Evolutionary conservation across 30 jellyfish, hydroid and myxozoan genomes (phyloP), one percentile per base, ranked within the genome.

Genomic region (Aurelia aurita): DNA sequence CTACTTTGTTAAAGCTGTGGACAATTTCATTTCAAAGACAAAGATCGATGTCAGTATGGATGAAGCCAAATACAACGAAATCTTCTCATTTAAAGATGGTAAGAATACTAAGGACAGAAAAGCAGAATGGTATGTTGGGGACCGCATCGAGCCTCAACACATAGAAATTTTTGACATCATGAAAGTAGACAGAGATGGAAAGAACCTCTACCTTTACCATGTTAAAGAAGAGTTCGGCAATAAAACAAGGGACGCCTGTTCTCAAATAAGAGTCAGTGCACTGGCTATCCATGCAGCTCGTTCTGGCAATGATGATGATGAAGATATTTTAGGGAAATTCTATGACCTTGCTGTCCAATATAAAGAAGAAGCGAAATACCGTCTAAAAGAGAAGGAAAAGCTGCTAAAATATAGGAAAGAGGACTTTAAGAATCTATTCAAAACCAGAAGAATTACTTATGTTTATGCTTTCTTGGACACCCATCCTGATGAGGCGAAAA

Each of bases 381-480:
- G 81, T 1, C 3, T 19, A 20, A 0, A 14, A 12, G 81, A 69
- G 22, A 34, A 69, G 47, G 8, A 43, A 4, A 69, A 69, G 34
- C 34, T 67, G 21, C 14, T 20, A 31, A 16, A 19, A 21, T 2
- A 6, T 31, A 63, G 20, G 1, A 10, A 34, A 21, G 54, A 29
- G 8, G 20, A 69, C 9, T 69, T 69, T 21, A 1, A 8, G 47
- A 13, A 69, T 13, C 29, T 16, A 20, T 69, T 69, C 57, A 54
- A 69, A 22, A 22, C 9, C 21, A 34, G 47, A 9, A 21, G 25
- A 34, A 69, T 69, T 21, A 61, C 47, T 6, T 69, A 29, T 43
- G 81, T 69, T 2, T 69, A 69, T 69, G 81, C 81, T 2, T 69
- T 69, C 39, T 16, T 67, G 79, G 79, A 39, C 3, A 46, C 79